Evolutionary conservation across 2,888 invertebrate genomes (phyloP).

Genomic region (Mesorhabditis sp.): DNA sequence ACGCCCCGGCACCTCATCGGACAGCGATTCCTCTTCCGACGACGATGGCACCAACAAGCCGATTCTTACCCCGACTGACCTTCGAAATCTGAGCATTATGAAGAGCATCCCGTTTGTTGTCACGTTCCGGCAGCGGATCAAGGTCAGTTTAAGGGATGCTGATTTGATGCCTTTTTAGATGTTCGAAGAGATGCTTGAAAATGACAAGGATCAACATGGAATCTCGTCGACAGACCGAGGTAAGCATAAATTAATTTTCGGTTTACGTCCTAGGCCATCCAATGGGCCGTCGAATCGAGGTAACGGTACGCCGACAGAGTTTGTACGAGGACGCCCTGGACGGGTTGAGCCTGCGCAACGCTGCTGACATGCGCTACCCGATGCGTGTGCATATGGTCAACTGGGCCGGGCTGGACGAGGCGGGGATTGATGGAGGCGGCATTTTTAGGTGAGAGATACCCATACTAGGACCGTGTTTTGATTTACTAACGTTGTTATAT

Average conservation of each 20-base stretch:
- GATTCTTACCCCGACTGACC: conserved; percentile 66
- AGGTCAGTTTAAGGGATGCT: conserved; percentile 9
- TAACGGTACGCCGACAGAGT: conserved; percentile 71
- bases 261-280: background rate
- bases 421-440: conserved; percentile 95
- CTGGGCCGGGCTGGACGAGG: conserved; percentile 84
- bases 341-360: conserved; percentile 82
- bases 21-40: conserved; percentile 7
- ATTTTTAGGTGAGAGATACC: conserved; percentile 69
- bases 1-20: conserved; percentile 3
- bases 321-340: conserved; percentile 98
- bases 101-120: conserved; percentile 91
- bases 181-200: conserved; percentile 59
- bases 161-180: conserved; percentile 53
- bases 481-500: background rate
- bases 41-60: conserved; percentile 17
- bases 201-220: conserved; percentile 70
- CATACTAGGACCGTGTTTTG: background rate
- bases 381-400: conserved; percentile 73
- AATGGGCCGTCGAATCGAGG: conserved; percentile 12
- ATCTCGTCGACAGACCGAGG: background rate
- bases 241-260: background rate
- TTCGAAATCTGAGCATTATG: conserved; percentile 80
- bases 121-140: conserved; percentile 78
- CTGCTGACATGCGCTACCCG: conserved; percentile 80